Evolutionary conservation across 2,888 invertebrate genomes (phyloP).

Genomic region (Hyles lineata): DNA sequence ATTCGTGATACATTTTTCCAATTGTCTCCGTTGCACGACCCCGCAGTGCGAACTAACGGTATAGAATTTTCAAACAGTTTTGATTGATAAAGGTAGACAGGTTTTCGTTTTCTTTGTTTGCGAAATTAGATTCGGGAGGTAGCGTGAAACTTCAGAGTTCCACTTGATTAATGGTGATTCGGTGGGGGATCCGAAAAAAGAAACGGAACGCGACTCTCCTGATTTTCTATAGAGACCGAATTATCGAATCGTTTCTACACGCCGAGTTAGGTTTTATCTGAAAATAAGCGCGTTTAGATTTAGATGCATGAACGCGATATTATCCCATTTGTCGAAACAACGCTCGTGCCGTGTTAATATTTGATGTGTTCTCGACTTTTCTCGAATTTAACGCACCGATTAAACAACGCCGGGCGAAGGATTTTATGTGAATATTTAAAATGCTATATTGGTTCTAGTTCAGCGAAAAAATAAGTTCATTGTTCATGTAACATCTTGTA

Average conservation of each 20-base stretch:
- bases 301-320: constrained; percentile 76
- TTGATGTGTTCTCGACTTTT: constrained; percentile 83
- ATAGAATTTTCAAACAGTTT: constrained; percentile 83
- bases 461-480: constrained; percentile 64
- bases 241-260: constrained; percentile 55
- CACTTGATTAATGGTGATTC: constrained; percentile 82
- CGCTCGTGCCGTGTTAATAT: constrained; percentile 77
- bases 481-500: constrained; percentile 62
- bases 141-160: constrained; percentile 77
- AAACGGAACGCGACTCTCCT: constrained; percentile 68
- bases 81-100: constrained; percentile 85
- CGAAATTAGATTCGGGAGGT: constrained; percentile 81
- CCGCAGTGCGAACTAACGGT: constrained; percentile 77
- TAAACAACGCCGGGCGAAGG: constrained; percentile 80
- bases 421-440: constrained; percentile 83
- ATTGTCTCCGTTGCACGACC: constrained; percentile 77
- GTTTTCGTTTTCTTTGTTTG: constrained; percentile 83
- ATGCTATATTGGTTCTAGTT: constrained; percentile 81
- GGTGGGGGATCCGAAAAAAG: constrained; percentile 63
- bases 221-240: constrained; percentile 62
- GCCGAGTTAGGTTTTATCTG: constrained; percentile 53
- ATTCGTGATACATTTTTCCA: constrained; percentile 83
- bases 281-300: constrained; percentile 68
- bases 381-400: constrained; percentile 83
- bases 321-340: constrained; percentile 81